These are phyloP conservation scores for Ctenopoma kingsleyae DNA, from an alignment of 2,797 vertebrate species.

Conservation along the genomic window DNA sequence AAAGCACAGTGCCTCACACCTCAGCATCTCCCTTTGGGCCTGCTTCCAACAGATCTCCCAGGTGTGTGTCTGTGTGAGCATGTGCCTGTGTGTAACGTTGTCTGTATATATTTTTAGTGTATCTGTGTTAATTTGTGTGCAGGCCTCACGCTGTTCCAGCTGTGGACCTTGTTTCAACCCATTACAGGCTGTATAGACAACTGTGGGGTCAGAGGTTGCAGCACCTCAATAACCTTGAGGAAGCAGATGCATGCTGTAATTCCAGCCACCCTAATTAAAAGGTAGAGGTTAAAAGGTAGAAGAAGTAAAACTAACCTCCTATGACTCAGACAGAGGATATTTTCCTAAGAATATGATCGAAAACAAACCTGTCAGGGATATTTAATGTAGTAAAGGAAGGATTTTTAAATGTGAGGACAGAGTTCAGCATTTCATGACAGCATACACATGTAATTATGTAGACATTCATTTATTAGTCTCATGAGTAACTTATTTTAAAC, in stretches of 20 bases:
- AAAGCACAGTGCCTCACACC: slow-evolving; percentile 81
- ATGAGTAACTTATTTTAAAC: background rate
- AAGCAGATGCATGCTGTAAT: slow-evolving; percentile 71
- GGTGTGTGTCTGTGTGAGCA: slow-evolving; percentile 36
- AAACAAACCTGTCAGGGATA: slow-evolving; percentile 61
- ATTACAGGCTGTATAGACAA: slow-evolving; percentile 71
- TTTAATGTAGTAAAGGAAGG: slow-evolving; percentile 52
- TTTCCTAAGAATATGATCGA: slow-evolving; percentile 73
- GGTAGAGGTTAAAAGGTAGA: slow-evolving; percentile 76
- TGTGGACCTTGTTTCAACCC: slow-evolving; percentile 60
- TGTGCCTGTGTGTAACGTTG: slow-evolving; percentile 15
- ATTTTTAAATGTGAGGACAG: slow-evolving; percentile 42
- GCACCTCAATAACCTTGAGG: slow-evolving; percentile 67
- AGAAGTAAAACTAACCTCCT: slow-evolving; percentile 73
- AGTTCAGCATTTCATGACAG: slow-evolving; percentile 13
- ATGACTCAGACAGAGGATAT: slow-evolving; percentile 78
- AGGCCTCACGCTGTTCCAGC: slow-evolving; percentile 34
- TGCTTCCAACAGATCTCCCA: slow-evolving; percentile 57
- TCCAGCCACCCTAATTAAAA: slow-evolving; percentile 70
- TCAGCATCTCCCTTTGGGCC: slow-evolving; percentile 66
- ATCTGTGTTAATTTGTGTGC: slow-evolving; percentile 51
- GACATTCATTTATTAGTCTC: slow-evolving; percentile 9
- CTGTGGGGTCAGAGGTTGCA: slow-evolving; percentile 66
- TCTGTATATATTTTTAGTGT: slow-evolving; percentile 32
- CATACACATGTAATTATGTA: slow-evolving; percentile 3